Conservation (phyloP, 2,888 invertebrate species). For the Argyresthia goedartella region DNA sequence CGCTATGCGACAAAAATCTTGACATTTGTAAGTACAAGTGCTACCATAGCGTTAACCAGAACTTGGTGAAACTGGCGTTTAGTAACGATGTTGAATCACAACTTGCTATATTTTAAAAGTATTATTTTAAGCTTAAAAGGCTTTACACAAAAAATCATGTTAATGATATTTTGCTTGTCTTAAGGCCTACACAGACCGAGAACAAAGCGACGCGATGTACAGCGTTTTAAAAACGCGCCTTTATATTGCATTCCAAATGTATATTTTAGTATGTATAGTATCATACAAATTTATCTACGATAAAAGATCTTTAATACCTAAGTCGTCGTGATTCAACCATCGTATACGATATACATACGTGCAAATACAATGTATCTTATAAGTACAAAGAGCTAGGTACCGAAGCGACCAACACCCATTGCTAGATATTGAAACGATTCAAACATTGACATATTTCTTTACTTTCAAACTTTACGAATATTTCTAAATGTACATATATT, state of each 20-base stretch:
- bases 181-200: no score
- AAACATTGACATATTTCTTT: background rate
- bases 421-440: background rate
- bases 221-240: no score
- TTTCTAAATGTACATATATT: constrained; percentile 16
- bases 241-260: no score
- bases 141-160: no score
- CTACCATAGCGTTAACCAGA: no score
- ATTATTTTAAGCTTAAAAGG: no score
- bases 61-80: background rate
- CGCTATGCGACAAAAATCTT: no score
- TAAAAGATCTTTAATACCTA: background rate
- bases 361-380: constrained; percentile 7
- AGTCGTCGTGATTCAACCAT: background rate
- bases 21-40: no score
- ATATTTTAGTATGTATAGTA: no score
- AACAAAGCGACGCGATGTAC: no score
- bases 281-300: background rate
- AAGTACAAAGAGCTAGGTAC: background rate
- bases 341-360: constrained; percentile 2
- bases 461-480: constrained; percentile 2
- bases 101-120: background rate
- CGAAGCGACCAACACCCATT: no score
- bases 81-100: constrained; percentile 1
- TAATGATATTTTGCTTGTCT: no score